Percentiles rank a stretch among this genome's conserved stretches.
phyloP scores from a whole-genome alignment of 2,113 vertebrate species.

The Lampris incognitus region DNA sequence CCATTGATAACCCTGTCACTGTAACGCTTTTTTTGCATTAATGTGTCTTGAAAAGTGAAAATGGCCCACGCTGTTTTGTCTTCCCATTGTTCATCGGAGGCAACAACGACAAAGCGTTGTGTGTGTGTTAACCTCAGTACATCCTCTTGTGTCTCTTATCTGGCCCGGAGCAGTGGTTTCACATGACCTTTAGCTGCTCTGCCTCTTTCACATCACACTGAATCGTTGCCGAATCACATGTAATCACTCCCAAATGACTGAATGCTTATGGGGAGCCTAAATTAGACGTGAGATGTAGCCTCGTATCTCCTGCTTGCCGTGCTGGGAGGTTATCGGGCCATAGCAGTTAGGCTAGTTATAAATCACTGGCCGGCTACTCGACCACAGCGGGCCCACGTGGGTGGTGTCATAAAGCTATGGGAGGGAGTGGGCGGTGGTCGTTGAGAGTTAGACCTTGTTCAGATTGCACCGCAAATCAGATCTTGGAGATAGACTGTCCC shows the following conservation, averaged over 20 bases:
- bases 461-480: no score
- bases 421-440: no score
- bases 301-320: background rate
- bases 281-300: background rate
- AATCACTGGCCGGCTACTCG: slow-evolving; percentile 40
- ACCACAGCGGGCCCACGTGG: background rate
- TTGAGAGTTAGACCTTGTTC: no score
- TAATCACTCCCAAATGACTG: background rate
- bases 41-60: background rate
- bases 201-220: background rate
- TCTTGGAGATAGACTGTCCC: no score
- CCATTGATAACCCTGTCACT: no score
- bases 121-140: background rate
- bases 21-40: no score
- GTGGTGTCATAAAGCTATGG: no score
- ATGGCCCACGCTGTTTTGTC: background rate
- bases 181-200: background rate
- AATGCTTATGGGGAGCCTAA: background rate
- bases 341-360: slow-evolving; percentile 37
- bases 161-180: background rate
- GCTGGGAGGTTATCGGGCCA: slow-evolving; percentile 57
- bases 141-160: slow-evolving; percentile 12
- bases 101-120: background rate
- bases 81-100: background rate
- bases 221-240: slow-evolving; percentile 11